Evolutionary conservation across 2,113 vertebrate species (phyloP).

Genomic region (Erythrolamprus reginae): DNA sequence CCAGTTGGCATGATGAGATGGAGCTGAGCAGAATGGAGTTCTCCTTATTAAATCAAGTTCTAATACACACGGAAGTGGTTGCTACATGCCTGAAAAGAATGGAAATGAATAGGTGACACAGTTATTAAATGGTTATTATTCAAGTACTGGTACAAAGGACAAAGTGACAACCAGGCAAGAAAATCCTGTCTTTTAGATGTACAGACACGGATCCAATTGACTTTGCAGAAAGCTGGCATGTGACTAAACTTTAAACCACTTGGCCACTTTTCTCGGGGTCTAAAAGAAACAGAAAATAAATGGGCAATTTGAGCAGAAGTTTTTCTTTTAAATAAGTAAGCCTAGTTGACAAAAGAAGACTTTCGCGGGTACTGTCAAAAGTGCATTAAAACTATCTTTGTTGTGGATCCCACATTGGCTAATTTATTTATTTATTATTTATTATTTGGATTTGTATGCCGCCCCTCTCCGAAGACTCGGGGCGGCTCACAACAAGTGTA

Average conservation of each 20-base stretch:
- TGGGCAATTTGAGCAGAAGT: background rate
- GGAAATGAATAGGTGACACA: slow-evolving; percentile 1
- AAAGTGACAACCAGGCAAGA: background rate
- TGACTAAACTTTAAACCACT: background rate
- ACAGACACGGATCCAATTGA: slow-evolving; percentile 7
- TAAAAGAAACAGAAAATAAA: background rate
- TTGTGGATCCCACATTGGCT: background rate
- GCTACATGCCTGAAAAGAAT: slow-evolving; percentile 14
- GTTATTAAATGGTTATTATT: slow-evolving; percentile 22
- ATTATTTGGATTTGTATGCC: no score
- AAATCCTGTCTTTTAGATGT: slow-evolving; percentile 11
- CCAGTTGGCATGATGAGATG: background rate
- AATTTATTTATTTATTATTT: no score
- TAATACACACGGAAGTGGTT: slow-evolving; percentile 1
- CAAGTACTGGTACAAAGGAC: background rate
- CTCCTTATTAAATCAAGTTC: slow-evolving; percentile 18
- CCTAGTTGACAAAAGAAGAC: background rate
- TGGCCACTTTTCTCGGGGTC: background rate
- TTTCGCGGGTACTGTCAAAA: background rate
- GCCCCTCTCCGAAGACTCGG: no score
- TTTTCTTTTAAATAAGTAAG: background rate
- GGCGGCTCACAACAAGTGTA: no score
- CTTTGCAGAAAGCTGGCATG: background rate
- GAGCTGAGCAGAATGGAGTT: slow-evolving; percentile 16
- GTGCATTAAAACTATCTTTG: background rate